Base-by-base conservation (phyloP, 1,140 invertebrate species). In the Dryas iulia region DNA sequence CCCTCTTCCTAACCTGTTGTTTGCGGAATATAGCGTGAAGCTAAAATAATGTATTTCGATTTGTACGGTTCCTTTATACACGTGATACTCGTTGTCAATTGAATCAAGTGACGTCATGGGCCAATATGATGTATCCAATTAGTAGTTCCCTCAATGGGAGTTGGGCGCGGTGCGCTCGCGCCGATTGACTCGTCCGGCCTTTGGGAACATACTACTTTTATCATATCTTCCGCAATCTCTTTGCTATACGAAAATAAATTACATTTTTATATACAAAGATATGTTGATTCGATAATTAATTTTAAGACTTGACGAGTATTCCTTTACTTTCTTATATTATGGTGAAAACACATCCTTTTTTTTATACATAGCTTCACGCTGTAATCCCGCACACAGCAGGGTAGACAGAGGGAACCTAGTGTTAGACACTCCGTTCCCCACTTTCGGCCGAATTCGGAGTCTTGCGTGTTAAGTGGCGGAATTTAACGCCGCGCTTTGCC, bases 181-280 rank as follows among this genome's bases (percentile, higher is more conserved):
- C 63, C 81, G 86, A 90, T 90, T 90, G 86, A 70, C 64, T 89
- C 88, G 81, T 90, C 88, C 88, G 86, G 88, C 84, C 73, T 73
- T 59, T 64, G 76, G 70, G 72, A 79, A 74, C 71, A 71, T 66
- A 63, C 68, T 79, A 71, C 72, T 77, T 82, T 82, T 79, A 78
- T 47, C 77, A 65, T 74, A 72, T 76, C 81, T 86, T 86, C 84
- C 84, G 84, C 82, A 87, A 87, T 89, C 85, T 77, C 81, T 69
- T 6, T 18, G 1, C 7, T 18, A 1, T 47, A 47, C 14, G 18
- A 1, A 5, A 47, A 47, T 7, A 10, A 47, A 0, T 21, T 18
- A n/a, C n/a, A 18, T 18, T 39, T 39, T 18, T 14, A 6, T 47
- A 18, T 6, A 47, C n/a, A 47, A 47, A 47, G 1, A 21, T 21